phyloP scores from a whole-genome alignment of 2,113 vertebrate species.

The Syrmaticus mikado region DNA sequence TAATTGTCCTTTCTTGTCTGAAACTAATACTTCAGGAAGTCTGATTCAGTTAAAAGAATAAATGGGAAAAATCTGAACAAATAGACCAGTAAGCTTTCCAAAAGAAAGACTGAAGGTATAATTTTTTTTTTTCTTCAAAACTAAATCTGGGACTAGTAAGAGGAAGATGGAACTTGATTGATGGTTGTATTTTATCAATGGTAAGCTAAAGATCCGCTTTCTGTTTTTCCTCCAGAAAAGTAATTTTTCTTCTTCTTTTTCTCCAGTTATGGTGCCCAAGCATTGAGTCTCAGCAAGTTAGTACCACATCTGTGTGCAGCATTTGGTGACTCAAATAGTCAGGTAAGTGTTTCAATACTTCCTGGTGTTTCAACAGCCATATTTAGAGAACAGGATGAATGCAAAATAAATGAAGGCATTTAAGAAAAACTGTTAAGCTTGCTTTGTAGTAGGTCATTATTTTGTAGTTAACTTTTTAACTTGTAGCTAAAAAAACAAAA shows the following conservation, averaged over 20 bases:
- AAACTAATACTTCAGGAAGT: background rate
- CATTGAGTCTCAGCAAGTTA: conserved; percentile 90
- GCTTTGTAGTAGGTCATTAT: background rate
- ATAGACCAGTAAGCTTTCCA: background rate
- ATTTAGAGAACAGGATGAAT: background rate
- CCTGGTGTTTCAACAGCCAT: background rate
- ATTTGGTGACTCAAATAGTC: conserved; percentile 92
- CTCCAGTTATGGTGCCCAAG: conserved; percentile 86
- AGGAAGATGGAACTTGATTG: background rate
- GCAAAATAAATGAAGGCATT: background rate
- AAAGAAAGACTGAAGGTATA: background rate
- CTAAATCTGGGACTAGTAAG: background rate
- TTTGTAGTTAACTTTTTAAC: background rate
- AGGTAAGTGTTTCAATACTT: conserved; percentile 80
- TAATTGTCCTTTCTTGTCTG: background rate
- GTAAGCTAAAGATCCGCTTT: background rate
- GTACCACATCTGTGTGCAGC: conserved; percentile 90
- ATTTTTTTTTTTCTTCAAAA: background rate
- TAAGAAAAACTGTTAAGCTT: background rate
- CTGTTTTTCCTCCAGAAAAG: background rate
- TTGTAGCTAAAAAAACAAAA: background rate
- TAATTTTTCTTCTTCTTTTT: background rate
- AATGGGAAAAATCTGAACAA: background rate
- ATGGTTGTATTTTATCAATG: background rate
- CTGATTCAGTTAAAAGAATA: background rate